phyloP scores from a whole-genome alignment of 2,888 invertebrate genomes.

The Heliconius hortense region DNA sequence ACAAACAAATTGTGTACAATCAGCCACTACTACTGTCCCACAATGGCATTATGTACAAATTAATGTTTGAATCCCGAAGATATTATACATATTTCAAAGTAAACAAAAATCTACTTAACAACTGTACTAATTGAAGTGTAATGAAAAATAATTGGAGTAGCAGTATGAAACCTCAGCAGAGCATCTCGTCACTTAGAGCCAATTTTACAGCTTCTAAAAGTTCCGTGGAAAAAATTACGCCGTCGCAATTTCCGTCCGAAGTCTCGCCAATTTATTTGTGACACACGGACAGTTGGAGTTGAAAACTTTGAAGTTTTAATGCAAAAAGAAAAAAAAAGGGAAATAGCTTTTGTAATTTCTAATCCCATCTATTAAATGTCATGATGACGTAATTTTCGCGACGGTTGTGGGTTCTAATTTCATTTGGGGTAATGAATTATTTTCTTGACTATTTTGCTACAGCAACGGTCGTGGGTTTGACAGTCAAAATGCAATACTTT shows the following conservation, averaged over 20 bases:
- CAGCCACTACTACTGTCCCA: too few relatives aligned
- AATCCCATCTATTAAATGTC: neutral
- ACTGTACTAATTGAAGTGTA: slow-evolving; percentile 1
- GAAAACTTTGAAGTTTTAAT: neutral
- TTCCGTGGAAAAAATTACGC: slow-evolving; percentile 33
- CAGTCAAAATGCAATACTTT: neutral
- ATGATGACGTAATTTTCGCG: neutral
- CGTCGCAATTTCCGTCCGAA: slow-evolving; percentile 37
- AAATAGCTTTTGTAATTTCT: neutral
- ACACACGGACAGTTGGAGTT: neutral
- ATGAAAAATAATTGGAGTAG: slow-evolving; percentile 15
- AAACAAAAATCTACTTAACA: neutral
- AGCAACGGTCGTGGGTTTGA: neutral
- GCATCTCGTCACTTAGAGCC: slow-evolving; percentile 23
- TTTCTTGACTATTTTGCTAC: too few relatives aligned
- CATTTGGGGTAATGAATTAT: neutral
- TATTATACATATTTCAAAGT: neutral
- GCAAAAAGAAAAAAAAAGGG: neutral
- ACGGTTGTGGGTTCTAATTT: neutral
- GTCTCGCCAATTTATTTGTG: slow-evolving; percentile 32
- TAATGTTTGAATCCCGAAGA: too few relatives aligned
- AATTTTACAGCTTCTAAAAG: slow-evolving; percentile 34
- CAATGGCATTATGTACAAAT: too few relatives aligned
- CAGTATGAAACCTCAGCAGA: neutral
- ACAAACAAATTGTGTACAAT: too few relatives aligned